Conservation (phyloP, 2,113 vertebrate genomes). For the Albula goreensis region DNA sequence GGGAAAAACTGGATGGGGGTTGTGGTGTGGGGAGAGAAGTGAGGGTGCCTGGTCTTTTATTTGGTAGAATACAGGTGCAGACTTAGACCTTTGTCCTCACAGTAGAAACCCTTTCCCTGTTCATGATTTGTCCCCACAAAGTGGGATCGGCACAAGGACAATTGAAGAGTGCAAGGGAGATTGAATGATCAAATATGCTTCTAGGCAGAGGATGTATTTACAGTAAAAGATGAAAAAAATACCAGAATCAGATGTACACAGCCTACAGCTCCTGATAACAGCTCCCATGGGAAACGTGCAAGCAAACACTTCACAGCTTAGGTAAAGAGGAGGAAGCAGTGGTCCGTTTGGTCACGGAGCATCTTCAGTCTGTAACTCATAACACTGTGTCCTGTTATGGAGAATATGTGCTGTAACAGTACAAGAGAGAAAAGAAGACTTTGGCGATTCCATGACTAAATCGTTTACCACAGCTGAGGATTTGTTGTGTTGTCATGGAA, state of each 20-base stretch:
- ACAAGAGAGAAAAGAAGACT: conserved; percentile 17
- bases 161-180: not conserved
- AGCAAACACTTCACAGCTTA: not conserved
- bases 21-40: conserved; percentile 47
- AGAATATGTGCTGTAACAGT: conserved; percentile 3
- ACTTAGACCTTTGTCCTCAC: conserved; percentile 19
- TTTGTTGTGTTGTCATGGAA: conserved; percentile 40
- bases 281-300: not conserved
- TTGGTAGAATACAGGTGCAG: conserved; percentile 53
- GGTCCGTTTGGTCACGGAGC: not conserved
- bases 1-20: conserved; percentile 40
- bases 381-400: not conserved
- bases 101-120: not conserved
- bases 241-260: not conserved
- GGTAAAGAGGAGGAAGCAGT: not conserved
- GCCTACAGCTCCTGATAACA: not conserved
- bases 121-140: not conserved
- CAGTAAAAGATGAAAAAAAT: not conserved
- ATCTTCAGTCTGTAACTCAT: not conserved
- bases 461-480: conserved; percentile 30
- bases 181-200: not conserved
- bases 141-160: not conserved
- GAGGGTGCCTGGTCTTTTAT: conserved; percentile 58
- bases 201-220: not conserved
- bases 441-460: conserved; percentile 13